Evolutionary conservation across 2,888 invertebrate genomes (phyloP), one percentile per base, ranked within the genome.

Genomic region (Parnassius apollo): DNA sequence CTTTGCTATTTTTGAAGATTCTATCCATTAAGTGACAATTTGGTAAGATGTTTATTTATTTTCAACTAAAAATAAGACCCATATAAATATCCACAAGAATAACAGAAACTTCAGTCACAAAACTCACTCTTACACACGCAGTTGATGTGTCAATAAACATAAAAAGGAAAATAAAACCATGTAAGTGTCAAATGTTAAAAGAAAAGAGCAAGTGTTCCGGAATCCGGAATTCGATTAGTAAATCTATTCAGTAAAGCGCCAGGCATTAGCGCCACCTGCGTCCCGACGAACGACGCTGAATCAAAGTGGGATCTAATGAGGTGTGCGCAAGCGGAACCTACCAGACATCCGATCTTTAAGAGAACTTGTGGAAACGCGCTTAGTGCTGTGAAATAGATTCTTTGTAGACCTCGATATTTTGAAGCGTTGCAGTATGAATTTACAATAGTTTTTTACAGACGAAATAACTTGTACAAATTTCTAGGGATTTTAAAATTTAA

Each of bases 271-370:
- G 69, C 69, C 81, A 82, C 81, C 80, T 82, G 80, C 71, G 72
- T 64, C 67, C 64, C 65, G 61, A 58, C 62, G 68, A 66, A 64
- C 66, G 65, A 64, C 65, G 65, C 65, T 67, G 80, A 84, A 82
- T 83, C 83, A 85, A 83, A 83, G 84, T 77, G 75, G 72, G 67
- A 69, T 61, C 84, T 85, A 86, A 86, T 86, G 86, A 85, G 81
- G 80, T 81, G 84, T 78, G 72, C 71, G 62, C 68, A 66, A 71
- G 68, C 70, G 76, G 72, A 76, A 74, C 73, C 68, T 61, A 70
- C 70, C 75, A 82, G 80, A 80, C 77, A 79, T 75, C 75, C 78
- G 76, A 81, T 78, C 75, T 75, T 74, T 69, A 66, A 65, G 68
- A 63, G 68, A 68, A 64, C 68, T 71, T 68, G 71, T 74, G 75